These are phyloP conservation scores for Sinotaia quadrata DNA, from an alignment of 2,888 invertebrate species.

Conservation along the genomic window DNA sequence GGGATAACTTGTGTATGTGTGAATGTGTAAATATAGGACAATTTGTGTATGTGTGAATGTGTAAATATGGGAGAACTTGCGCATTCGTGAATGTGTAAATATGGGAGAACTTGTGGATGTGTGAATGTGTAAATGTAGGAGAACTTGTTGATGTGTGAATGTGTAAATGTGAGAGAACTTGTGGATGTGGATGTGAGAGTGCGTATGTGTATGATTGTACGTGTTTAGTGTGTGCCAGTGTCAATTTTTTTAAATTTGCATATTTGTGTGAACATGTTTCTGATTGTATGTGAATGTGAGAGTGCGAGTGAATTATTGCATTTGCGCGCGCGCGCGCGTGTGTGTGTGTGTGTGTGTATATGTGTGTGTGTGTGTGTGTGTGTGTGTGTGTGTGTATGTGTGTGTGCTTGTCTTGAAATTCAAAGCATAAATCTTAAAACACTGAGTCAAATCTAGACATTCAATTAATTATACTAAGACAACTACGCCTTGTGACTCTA, in stretches of 20 bases:
- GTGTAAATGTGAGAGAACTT: background rate
- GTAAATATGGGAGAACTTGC: background rate
- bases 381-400: background rate
- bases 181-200: background rate
- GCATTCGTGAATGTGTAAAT: background rate
- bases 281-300: background rate
- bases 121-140: background rate
- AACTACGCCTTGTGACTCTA: too few relatives aligned
- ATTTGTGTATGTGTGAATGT: constrained; percentile 3
- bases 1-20: too few relatives aligned
- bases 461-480: too few relatives aligned
- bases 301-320: background rate
- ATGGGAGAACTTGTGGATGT: background rate
- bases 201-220: background rate
- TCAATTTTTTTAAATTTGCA: background rate
- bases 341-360: background rate
- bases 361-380: background rate
- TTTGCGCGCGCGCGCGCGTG: background rate
- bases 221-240: background rate
- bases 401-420: background rate
- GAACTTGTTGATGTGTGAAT: background rate
- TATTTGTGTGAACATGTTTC: background rate
- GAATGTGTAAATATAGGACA: background rate
- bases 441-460: background rate
- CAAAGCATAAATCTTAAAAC: background rate